Percentiles rank a stretch among this genome's conserved stretches.
Conservation (phyloP, 2,888 invertebrate genomes). For the Ophion ventricosus region DNA sequence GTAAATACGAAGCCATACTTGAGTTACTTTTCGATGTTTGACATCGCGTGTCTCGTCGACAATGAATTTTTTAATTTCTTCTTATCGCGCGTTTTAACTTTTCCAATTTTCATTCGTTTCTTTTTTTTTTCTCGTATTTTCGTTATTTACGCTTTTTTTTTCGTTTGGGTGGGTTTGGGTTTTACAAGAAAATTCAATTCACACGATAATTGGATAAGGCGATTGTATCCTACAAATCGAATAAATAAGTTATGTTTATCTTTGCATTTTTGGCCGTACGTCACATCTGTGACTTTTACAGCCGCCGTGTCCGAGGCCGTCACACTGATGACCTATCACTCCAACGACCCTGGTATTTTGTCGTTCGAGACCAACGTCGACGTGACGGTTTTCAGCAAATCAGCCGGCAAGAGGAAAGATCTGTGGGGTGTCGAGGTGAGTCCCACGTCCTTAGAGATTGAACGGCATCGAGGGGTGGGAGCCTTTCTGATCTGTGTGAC, state of each 20-base stretch:
- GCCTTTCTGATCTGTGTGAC: no score
- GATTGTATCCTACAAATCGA: background rate
- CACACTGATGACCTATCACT: slow-evolving; percentile 85
- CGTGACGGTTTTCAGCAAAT: slow-evolving; percentile 89
- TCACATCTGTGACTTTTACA: slow-evolving; percentile 75
- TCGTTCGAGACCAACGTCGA: slow-evolving; percentile 86
- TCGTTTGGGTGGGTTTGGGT: background rate
- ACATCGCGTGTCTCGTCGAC: slow-evolving; percentile 57
- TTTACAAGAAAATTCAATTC: background rate
- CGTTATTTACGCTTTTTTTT: slow-evolving; percentile 32
- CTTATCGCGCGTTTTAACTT: slow-evolving; percentile 55
- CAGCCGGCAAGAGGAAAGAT: slow-evolving; percentile 86
- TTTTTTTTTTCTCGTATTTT: slow-evolving; percentile 70
- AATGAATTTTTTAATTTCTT: slow-evolving; percentile 28
- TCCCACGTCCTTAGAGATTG: background rate
- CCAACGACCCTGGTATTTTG: slow-evolving; percentile 85
- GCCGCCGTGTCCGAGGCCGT: slow-evolving; percentile 87
- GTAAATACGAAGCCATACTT: slow-evolving; percentile 84
- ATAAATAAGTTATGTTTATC: slow-evolving; percentile 22
- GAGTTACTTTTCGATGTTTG: slow-evolving; percentile 63
- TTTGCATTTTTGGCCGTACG: slow-evolving; percentile 67
- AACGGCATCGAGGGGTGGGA: no score
- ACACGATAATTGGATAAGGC: background rate
- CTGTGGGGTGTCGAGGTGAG: slow-evolving; percentile 88
- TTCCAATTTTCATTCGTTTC: slow-evolving; percentile 56